These are phyloP conservation scores for Sinocyclocheilus anophthalmus DNA, from an alignment of 2,113 vertebrate genomes.

Conservation along the genomic window DNA sequence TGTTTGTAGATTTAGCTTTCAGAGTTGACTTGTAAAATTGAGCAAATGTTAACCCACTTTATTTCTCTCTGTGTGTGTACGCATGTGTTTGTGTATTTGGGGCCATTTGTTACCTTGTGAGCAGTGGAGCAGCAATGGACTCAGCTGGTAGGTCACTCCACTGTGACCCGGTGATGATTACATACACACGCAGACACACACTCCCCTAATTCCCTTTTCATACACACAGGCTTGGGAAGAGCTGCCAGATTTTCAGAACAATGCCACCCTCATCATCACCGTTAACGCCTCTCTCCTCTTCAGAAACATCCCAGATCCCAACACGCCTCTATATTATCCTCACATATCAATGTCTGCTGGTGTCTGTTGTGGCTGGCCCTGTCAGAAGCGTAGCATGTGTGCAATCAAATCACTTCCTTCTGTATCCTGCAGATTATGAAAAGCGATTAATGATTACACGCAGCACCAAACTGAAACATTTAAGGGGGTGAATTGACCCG, in stretches of 20 bases:
- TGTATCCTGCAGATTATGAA: slow-evolving; percentile 69
- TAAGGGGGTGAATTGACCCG: background rate
- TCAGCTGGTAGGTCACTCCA: slow-evolving; percentile 79
- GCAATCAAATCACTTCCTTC: slow-evolving; percentile 68
- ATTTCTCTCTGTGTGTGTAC: slow-evolving; percentile 45
- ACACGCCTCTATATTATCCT: slow-evolving; percentile 45
- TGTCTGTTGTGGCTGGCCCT: slow-evolving; percentile 67
- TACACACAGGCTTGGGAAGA: slow-evolving; percentile 69
- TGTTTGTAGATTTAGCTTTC: slow-evolving; percentile 61
- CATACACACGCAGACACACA: slow-evolving; percentile 69
- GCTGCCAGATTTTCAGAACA: slow-evolving; percentile 75
- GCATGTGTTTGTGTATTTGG: slow-evolving; percentile 56
- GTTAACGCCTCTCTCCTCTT: slow-evolving; percentile 67
- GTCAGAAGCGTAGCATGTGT: slow-evolving; percentile 60
- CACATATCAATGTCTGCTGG: slow-evolving; percentile 70
- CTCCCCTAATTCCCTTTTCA: slow-evolving; percentile 75
- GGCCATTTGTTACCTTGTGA: slow-evolving; percentile 72
- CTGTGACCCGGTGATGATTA: slow-evolving; percentile 81
- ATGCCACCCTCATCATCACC: slow-evolving; percentile 76
- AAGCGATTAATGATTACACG: slow-evolving; percentile 40
- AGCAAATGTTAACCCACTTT: slow-evolving; percentile 54
- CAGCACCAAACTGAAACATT: slow-evolving; percentile 42
- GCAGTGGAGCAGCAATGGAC: slow-evolving; percentile 79
- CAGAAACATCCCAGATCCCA: slow-evolving; percentile 39
- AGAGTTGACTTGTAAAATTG: slow-evolving; percentile 62